Conservation (phyloP, 2,888 invertebrate species). For the Mesorhabditis belari region DNA sequence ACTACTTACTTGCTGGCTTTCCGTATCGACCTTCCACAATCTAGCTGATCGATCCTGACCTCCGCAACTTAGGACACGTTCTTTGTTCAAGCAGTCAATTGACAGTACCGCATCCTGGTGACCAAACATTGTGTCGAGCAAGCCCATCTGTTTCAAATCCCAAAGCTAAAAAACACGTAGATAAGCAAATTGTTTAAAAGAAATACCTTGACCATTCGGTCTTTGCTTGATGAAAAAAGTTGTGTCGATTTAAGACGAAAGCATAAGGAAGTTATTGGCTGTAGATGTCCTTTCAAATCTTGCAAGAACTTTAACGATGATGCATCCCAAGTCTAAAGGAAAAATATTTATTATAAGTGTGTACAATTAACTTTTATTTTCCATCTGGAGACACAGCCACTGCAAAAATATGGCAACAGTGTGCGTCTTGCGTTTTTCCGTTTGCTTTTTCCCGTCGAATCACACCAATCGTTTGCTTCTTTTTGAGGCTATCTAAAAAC, state of each 20-base stretch:
- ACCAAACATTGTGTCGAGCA: conserved; percentile 64
- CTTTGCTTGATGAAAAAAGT: conserved; percentile 44
- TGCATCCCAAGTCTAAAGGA: conserved; percentile 37
- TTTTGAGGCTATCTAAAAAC: conserved; percentile 33
- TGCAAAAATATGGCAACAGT: conserved; percentile 36
- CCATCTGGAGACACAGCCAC: conserved; percentile 46
- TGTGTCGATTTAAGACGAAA: conserved; percentile 37
- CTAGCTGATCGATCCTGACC: conserved; percentile 78
- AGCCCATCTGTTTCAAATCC: conserved; percentile 86
- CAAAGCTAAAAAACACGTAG: conserved; percentile 70
- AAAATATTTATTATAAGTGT: neutral
- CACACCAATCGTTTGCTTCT: conserved; percentile 35
- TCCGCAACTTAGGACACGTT: conserved; percentile 73
- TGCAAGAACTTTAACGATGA: conserved; percentile 31
- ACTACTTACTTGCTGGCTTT: conserved; percentile 80
- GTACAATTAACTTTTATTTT: conserved; percentile 36
- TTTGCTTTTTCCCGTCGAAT: conserved; percentile 26
- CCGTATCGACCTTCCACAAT: conserved; percentile 93
- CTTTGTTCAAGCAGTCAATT: conserved; percentile 78
- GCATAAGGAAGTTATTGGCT: conserved; percentile 34
- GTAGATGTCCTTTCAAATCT: conserved; percentile 40
- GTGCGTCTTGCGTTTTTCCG: conserved; percentile 17
- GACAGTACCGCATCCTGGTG: conserved; percentile 79
- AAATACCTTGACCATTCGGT: conserved; percentile 42
- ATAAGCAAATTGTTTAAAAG: no score